phyloP scores from a whole-genome alignment of 2,113 vertebrate species.

The Thunnus maccoyii region DNA sequence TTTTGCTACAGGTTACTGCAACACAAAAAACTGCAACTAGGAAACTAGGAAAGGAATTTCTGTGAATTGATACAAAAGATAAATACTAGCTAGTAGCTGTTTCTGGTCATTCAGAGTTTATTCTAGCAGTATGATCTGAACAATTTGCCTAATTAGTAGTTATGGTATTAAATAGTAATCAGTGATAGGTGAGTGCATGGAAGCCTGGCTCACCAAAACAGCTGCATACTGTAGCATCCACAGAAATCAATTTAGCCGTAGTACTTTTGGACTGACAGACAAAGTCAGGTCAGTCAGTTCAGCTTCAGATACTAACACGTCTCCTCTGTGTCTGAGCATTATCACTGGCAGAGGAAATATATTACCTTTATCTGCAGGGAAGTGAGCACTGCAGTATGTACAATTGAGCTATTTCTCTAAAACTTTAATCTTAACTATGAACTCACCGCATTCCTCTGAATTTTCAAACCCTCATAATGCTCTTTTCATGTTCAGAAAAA shows the following conservation, averaged over 20 bases:
- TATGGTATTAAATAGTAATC: constrained; percentile 8
- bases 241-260: neutral
- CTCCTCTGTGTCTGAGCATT: neutral
- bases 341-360: constrained; percentile 1
- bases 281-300: constrained; percentile 12
- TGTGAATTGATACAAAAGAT: neutral
- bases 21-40: too few species aligned
- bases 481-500: constrained; percentile 6
- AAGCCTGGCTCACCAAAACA: neutral
- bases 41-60: neutral
- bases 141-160: constrained; percentile 11
- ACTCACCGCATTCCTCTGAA: neutral
- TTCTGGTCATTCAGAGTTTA: neutral
- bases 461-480: neutral
- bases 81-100: constrained; percentile 13
- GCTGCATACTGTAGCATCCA: neutral
- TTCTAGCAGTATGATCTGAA: neutral
- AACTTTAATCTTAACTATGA: constrained; percentile 1
- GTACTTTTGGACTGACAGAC: constrained; percentile 1
- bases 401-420: neutral
- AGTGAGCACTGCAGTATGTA: neutral
- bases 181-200: neutral
- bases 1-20: too few species aligned
- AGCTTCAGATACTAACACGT: neutral
- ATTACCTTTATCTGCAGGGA: neutral